Evolutionary conservation across 37 sponge, comb jelly and placozoan species (phyloP).

Genomic region (Tethya wilhelma): DNA sequence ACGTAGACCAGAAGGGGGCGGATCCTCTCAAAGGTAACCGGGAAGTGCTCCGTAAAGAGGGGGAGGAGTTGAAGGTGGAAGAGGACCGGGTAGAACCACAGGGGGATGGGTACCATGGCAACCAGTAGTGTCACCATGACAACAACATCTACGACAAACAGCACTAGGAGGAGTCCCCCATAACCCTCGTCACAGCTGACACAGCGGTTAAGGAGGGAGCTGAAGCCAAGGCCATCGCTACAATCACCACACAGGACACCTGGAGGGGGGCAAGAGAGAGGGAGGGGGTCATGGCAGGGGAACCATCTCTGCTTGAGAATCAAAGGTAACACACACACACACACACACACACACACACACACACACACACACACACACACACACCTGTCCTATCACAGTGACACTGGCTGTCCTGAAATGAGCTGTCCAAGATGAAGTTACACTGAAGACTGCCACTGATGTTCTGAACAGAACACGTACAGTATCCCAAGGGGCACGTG

Average conservation of each 20-base stretch:
- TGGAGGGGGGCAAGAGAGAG: conserved; percentile 2
- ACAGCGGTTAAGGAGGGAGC: conserved; percentile 58
- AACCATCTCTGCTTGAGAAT: background rate
- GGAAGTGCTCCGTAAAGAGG: conserved; percentile 49
- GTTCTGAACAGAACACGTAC: conserved; percentile 13
- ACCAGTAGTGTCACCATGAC: conserved; percentile 5
- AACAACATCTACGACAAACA: conserved; percentile 19
- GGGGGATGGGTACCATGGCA: conserved; percentile 15
- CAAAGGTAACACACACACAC: too few relatives aligned
- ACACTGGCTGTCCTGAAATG: conserved; percentile 19
- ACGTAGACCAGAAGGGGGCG: conserved; percentile 58
- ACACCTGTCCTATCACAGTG: conserved; percentile 36
- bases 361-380: conserved; percentile 4
- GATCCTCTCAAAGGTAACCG: conserved; percentile 51
- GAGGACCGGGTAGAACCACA: conserved; percentile 35
- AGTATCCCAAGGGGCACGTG: conserved; percentile 58
- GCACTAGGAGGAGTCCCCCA: conserved; percentile 16
- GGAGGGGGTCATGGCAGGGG: background rate
- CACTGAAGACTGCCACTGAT: background rate
- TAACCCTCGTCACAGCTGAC: conserved; percentile 38
- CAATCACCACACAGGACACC: conserved; percentile 80
- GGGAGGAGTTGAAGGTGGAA: conserved; percentile 62
- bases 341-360: too few relatives aligned
- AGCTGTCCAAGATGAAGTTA: conserved; percentile 14
- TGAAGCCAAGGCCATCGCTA: conserved; percentile 52